Evolutionary conservation across 2,797 vertebrate genomes (phyloP), one percentile per base, ranked within the genome.

Genomic region (Coregonus suidteri): DNA sequence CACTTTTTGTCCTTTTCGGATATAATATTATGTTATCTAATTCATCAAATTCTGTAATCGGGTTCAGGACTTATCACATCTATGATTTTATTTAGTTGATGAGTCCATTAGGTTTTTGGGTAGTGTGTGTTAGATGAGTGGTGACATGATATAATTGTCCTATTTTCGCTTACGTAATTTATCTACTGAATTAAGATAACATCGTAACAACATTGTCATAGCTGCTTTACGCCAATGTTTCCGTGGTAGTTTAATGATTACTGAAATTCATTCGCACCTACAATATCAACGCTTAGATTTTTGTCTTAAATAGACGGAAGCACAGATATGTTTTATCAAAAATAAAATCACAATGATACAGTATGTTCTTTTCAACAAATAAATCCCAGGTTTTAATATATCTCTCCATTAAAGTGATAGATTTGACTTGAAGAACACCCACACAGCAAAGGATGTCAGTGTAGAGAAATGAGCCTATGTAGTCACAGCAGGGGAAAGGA

Each of bases 371-470:
- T 84, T 89, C 91, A 92, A 89, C 90, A 91, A 31, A 93, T 93
- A 91, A 93, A 93, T 88, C 88, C 90, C 88, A 90, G 89, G 89
- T 93, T 88, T 93, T 88, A 91, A 90, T 87, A 59, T 47, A 87
- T 88, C 92, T 90, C 92, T 92, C 92, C 91, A 93, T 93, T 93
- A 93, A 90, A 93, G 93, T 92, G 91, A 93, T 93, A 91, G 91
- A 93, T 93, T 89, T 92, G 91, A 93, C 90, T 91, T 88, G 88
- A 90, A 89, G 90, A 91, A 90, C 91, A 91, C 88, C 90, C 89
- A 92, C 91, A 88, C 91, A 86, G 88, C 87, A 84, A 82, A 80
- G 90, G 79, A 88, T 91, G 91, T 91, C 91, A 89, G 83, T 74
- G 88, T 84, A 88, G 89, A 92, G 86, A 89, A 91, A 93, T 91